These are phyloP conservation scores for Mesochorus sp. DNA, from an alignment of 2,888 invertebrate genomes.

Conservation along the genomic window DNA sequence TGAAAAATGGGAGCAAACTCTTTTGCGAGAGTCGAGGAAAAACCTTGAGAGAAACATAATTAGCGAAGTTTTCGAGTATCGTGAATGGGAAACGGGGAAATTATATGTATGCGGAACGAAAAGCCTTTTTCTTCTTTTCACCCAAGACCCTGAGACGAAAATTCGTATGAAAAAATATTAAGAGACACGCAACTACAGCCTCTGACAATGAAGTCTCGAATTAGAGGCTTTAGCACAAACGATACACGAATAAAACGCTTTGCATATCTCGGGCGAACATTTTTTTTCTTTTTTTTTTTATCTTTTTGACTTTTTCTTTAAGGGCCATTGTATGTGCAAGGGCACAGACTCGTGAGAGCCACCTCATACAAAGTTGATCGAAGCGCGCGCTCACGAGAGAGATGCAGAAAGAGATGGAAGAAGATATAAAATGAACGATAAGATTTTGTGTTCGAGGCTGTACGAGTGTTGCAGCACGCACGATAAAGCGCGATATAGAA, in stretches of 20 bases:
- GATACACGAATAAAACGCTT: constrained; percentile 25
- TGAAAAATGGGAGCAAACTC: constrained; percentile 59
- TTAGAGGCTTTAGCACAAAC: no score
- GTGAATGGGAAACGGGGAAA: neutral
- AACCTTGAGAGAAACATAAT: constrained; percentile 43
- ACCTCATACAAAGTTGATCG: constrained; percentile 14
- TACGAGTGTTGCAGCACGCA: constrained; percentile 43
- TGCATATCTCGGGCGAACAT: constrained; percentile 29
- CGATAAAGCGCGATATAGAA: constrained; percentile 82
- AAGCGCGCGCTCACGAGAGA: constrained; percentile 23
- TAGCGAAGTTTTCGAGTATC: constrained; percentile 39
- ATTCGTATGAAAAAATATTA: no score
- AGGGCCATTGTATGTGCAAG: neutral
- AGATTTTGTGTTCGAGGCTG: constrained; percentile 13
- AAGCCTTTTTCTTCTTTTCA: no score
- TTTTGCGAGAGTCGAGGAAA: constrained; percentile 35
- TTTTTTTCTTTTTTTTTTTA: no score
- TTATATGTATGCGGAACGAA: no score
- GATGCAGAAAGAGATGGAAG: neutral
- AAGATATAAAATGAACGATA: neutral
- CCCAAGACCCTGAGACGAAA: no score
- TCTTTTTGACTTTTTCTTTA: no score
- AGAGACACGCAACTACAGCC: no score
- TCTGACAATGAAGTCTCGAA: no score
- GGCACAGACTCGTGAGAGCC: neutral